phyloP scores from a whole-genome alignment of 1,140 invertebrate species.

The Apis mellifera region DNA sequence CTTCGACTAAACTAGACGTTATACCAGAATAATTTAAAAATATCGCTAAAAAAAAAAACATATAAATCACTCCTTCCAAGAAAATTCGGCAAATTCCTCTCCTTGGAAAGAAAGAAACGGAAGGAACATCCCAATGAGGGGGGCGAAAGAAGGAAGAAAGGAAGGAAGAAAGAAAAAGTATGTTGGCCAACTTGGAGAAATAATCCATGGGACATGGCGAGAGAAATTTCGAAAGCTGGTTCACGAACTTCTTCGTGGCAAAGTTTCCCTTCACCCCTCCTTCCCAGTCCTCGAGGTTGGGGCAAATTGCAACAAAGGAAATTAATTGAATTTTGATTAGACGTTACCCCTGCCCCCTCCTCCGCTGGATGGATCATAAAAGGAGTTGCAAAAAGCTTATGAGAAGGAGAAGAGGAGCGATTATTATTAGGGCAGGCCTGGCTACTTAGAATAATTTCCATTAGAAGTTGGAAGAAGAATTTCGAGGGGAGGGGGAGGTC shows the following conservation, averaged over 20 bases:
- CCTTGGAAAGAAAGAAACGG: too few relatives aligned
- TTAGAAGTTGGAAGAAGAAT: constrained; percentile 39
- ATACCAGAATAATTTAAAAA: too few relatives aligned
- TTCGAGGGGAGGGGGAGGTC: constrained; percentile 29
- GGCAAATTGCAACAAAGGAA: neutral
- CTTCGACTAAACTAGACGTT: neutral
- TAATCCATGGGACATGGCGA: neutral
- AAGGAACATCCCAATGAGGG: too few relatives aligned
- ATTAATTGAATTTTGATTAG: constrained; percentile 52
- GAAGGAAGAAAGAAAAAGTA: too few relatives aligned
- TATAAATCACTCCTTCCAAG: too few relatives aligned
- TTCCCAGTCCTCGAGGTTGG: neutral
- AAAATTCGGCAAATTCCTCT: too few relatives aligned
- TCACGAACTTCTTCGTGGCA: neutral
- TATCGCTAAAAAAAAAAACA: too few relatives aligned
- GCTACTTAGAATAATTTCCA: constrained; percentile 50
- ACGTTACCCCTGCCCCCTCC: neutral
- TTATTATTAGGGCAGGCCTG: constrained; percentile 40
- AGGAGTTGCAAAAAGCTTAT: constrained; percentile 13
- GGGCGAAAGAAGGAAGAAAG: too few relatives aligned
- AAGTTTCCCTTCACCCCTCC: neutral
- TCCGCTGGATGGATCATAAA: neutral
- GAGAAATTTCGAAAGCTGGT: neutral
- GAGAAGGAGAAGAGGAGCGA: neutral
- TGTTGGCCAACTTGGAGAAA: neutral